phyloP scores from a whole-genome alignment of 2,888 invertebrate genomes.

The Drosophila anceps region DNA sequence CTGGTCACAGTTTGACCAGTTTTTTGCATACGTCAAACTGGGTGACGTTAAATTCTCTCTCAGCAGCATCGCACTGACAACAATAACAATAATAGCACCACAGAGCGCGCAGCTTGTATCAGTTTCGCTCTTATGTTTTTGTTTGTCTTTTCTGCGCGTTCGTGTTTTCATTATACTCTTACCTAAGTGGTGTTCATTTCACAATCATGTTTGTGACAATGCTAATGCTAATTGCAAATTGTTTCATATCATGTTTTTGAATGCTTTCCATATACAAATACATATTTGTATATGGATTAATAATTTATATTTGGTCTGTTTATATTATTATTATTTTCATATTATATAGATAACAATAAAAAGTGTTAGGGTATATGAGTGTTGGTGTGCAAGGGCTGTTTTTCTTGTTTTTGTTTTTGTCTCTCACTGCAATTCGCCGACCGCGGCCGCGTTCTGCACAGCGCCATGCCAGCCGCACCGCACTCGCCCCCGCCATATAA shows the following conservation, averaged over 20 bases:
- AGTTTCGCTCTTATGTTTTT: slow-evolving; percentile 75
- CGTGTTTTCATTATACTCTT: slow-evolving; percentile 68
- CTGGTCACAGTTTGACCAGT: neutral
- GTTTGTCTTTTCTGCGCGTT: slow-evolving; percentile 75
- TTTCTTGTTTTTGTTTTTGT: slow-evolving; percentile 58
- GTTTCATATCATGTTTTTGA: neutral
- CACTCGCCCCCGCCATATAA: slow-evolving; percentile 36
- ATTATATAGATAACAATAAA: too few species aligned
- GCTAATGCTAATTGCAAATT: neutral
- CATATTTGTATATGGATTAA: too few species aligned
- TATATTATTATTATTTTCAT: neutral
- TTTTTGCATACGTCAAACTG: slow-evolving; percentile 15
- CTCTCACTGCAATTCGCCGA: slow-evolving; percentile 74
- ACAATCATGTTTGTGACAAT: slow-evolving; percentile 6
- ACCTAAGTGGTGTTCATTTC: neutral
- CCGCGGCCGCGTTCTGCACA: slow-evolving; percentile 68
- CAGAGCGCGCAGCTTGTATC: slow-evolving; percentile 61
- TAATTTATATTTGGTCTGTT: neutral
- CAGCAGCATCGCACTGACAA: slow-evolving; percentile 71
- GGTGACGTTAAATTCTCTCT: slow-evolving; percentile 35
- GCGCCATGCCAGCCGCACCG: slow-evolving; percentile 45
- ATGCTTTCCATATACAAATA: neutral
- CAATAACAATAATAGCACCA: slow-evolving; percentile 46
- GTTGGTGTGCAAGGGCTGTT: slow-evolving; percentile 12
- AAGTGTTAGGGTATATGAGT: slow-evolving; percentile 30